Base-by-base conservation (phyloP, 2,888 invertebrate genomes). In the Hydrotaea cyrtoneurina region DNA sequence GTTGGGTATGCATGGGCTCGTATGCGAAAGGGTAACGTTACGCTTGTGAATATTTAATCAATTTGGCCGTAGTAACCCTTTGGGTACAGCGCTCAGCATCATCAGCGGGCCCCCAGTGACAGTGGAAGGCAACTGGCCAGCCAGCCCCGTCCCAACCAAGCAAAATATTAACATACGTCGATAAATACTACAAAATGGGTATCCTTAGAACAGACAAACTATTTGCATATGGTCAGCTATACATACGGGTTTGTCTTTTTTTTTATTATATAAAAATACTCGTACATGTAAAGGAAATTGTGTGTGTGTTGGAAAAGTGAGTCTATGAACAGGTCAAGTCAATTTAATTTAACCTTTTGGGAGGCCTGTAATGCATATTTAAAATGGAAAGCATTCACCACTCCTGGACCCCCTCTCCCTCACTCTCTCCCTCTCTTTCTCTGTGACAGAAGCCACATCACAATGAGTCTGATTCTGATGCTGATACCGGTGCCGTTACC, bases 1-100 rank as follows among this genome's bases (percentile, higher is more conserved):
- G 3, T 80, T 69, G 64, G 71, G 76, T 76, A 78, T 43, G 79
- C 78, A 7, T 31, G 31, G 31, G 71, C 46, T 64, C 75, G 39
- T 69, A 78, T 74, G 64, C 78, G 72, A 4, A 80, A 78, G 82
- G 74, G 57, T 82, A 82, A 79, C 85, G 86, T 85, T 82, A 86
- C 85, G 87, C 86, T 86, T 88, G 88, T 91, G 90, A 90, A 91
- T 91, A 90, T 91, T 91, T 91, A 91, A 91, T 91, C 89, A 90
- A 86, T 87, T 86, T 86, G 80, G 77, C 82, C 82, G 72, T 83
- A 80, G 82, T 80, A 81, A 81, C 86, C 83, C 86, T 80, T 43
- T 50, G 85, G 79, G 85, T 85, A 84, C 46, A 69, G 23, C 8
- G 15, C n/a, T 31, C 23, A 66, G 69, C 69, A 21, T 17, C 31